Base-by-base conservation (phyloP, 2,888 invertebrate species). In the Sarcophaga rosellei region DNA sequence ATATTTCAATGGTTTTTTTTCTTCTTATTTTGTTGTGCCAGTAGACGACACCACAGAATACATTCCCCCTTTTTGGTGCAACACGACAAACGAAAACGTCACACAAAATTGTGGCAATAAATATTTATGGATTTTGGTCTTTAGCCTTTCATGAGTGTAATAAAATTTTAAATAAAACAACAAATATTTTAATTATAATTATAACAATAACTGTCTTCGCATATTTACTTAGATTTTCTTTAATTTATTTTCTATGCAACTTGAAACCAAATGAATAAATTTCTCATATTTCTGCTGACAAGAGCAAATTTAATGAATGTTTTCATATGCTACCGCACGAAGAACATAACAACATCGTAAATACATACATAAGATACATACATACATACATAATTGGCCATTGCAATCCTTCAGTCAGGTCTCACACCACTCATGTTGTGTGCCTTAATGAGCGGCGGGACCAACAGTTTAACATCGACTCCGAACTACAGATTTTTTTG, bases 201-300 rank as follows among this genome's bases (percentile, higher is more conserved):
- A 35, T 53, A 76, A 79, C 74, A 79, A 84, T 84, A 84, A 79
- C 78, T 79, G 74, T 84, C 84, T 84, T 74, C 74, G 78, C 63
- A 5, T 79, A 65, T 63, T 70, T 74, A 69, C 57, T 21, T 45
- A 57, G 57, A 65, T 82, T 70, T 47, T 75, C 23, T 63, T 63
- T 15, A 4, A 20, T 47, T 69, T 15, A n/a, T 68, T 47, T 62
- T 53, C 35, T 61, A 53, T 25, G n/a, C 23, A 70, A 62, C 8
- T 62, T 35, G 0, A 11, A 70, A 35, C 73, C 73, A 62, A 53
- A 77, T 74, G 73, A 83, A 78, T 78, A 69, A 62, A 74, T 84
- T 69, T 63, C 78, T 74, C 66, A 73, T 53, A 53, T 17, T 15
- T 53, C 53, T 53, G 53, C 53, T 15, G 53, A 53, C 53, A 15